These are phyloP conservation scores for Alaudala cheleensis DNA, from an alignment of 2,113 vertebrate genomes.

Conservation along the genomic window DNA sequence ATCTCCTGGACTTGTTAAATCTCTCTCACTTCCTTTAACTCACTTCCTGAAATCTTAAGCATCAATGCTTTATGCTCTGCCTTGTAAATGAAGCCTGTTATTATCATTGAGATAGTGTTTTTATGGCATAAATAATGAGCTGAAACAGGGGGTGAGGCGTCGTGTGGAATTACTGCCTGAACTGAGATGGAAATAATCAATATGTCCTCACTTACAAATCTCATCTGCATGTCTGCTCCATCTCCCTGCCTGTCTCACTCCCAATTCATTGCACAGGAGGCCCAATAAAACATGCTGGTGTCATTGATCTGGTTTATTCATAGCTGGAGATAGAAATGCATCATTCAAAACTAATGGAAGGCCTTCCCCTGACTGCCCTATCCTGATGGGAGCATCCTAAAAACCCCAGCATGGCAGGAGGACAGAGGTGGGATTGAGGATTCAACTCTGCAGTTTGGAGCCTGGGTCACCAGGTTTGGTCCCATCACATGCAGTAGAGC, in stretches of 20 bases:
- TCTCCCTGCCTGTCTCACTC: conserved; percentile 73
- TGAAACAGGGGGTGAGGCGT: conserved; percentile 73
- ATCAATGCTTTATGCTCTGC: conserved; percentile 73
- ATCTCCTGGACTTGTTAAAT: conserved; percentile 74
- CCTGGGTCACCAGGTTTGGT: neutral
- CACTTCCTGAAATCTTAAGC: conserved; percentile 73
- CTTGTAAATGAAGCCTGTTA: conserved; percentile 81
- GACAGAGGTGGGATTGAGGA: neutral
- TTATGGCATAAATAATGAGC: conserved; percentile 83
- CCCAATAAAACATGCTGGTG: conserved; percentile 76
- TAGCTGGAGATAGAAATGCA: conserved; percentile 74
- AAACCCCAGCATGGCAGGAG: neutral
- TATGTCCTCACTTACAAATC: conserved; percentile 82
- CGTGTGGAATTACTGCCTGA: conserved; percentile 79
- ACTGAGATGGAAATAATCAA: conserved; percentile 81
- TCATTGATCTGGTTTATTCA: conserved; percentile 82
- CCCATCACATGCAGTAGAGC: fast-evolving
- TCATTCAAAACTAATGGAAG: conserved; percentile 76
- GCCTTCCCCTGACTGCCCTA: conserved; percentile 52
- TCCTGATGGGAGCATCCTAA: neutral
- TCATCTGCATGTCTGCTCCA: conserved; percentile 82
- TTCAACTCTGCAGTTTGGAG: neutral
- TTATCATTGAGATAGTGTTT: conserved; percentile 81
- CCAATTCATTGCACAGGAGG: conserved; percentile 77
- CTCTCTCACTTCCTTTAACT: conserved; percentile 62